Base-by-base conservation (phyloP, 2,888 invertebrate species). In the Meloe dianella region DNA sequence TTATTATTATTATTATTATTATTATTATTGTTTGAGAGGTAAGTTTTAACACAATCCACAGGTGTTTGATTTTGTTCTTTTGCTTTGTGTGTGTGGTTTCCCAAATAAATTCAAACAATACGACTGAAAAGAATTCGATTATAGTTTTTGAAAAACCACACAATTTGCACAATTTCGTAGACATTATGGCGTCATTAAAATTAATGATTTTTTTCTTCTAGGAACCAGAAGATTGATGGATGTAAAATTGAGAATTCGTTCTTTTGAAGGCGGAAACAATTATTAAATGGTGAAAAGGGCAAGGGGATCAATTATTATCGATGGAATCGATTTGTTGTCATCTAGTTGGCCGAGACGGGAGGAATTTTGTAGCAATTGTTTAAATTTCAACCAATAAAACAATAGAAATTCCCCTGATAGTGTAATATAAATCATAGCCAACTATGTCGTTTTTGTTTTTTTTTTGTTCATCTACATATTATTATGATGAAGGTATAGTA, bases 391-490 rank as follows among this genome's bases (percentile, higher is more conserved):
- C 47, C 47, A 51, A 51, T 51, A 41, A 41, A 41, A 41, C 17
- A 41, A 41, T 41, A 17, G 41, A 41, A 41, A 41, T 41, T 41
- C 41, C 22, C 9, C 3, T 0, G 1, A 14, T 38, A 5, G 8
- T n/a, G 5, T 38, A 38, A 3, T 38, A 38, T 38, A 38, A 38
- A 38, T 38, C 38, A 38, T 38, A 14, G n/a, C 14, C 38, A 38
- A 38, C 38, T 38, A n/a, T 12, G 38, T 38, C 8, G 7, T 32
- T 9, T 27, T 12, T 35, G 12, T 35, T 35, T 12, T 41, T 22
- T 51, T 51, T 51, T 22, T 20, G 22, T 51, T 51, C 47, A 51
- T 51, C 47, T 51, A 51, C 47, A 51, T 51, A 51, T 51, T 51
- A 51, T 51, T 20, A 51, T 51, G 47, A 51, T 22, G 47, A 5